phyloP scores from a whole-genome alignment of 2,113 vertebrate species.

The Nothoprocta pentlandii region DNA sequence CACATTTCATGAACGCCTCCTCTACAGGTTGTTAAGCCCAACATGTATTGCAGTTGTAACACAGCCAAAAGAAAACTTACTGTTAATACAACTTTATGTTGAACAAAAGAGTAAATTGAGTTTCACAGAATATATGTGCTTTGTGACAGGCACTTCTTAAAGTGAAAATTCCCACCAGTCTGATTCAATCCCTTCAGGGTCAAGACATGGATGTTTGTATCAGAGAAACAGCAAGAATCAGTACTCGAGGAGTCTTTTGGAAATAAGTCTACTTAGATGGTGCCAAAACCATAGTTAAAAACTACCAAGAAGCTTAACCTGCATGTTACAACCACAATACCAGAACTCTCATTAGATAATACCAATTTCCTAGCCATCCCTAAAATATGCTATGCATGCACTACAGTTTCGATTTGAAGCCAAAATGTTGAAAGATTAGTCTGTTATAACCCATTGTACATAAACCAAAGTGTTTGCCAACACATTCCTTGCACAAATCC shows the following conservation, averaged over 20 bases:
- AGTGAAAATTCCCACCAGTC: not conserved
- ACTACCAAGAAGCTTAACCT: not conserved
- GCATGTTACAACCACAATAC: not conserved
- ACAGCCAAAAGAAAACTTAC: not conserved
- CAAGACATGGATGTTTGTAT: not conserved
- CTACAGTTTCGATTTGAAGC: constrained; percentile 29
- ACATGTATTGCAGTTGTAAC: not conserved
- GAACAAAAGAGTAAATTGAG: not conserved
- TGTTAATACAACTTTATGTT: not conserved
- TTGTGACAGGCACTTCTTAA: not conserved
- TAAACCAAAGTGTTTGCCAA: constrained; percentile 20
- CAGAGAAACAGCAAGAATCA: not conserved
- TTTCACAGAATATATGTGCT: not conserved
- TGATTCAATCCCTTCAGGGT: not conserved
- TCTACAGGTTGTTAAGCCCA: not conserved
- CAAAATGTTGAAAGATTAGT: constrained; percentile 19
- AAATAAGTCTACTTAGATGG: not conserved
- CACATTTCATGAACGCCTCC: not conserved
- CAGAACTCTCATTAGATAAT: not conserved
- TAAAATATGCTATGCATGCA: not conserved
- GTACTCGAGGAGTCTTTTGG: not conserved
- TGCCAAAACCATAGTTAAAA: not conserved
- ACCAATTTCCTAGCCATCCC: not conserved
- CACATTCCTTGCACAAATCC: constrained; percentile 21
- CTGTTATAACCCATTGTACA: not conserved